phyloP scores from a whole-genome alignment of 1,140 invertebrate genomes.

The Drosophila novamexicana region DNA sequence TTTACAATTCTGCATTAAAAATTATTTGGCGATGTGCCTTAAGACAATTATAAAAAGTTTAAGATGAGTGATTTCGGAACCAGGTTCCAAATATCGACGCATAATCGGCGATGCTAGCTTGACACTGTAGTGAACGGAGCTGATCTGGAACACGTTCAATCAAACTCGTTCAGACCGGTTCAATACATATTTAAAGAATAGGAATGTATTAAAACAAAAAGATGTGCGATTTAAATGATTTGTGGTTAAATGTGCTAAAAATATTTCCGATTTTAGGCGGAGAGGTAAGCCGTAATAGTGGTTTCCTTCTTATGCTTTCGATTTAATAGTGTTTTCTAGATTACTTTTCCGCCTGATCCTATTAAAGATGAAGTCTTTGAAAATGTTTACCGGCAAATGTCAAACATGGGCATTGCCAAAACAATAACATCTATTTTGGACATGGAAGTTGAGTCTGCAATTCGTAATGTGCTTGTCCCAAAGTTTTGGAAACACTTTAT shows the following conservation, averaged over 20 bases:
- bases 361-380: conserved; percentile 46
- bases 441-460: conserved; percentile 58
- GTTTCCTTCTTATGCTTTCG: background rate
- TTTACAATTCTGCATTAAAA: too few relatives aligned
- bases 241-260: conserved; percentile 61
- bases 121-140: too few relatives aligned
- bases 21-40: too few relatives aligned
- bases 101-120: too few relatives aligned
- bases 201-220: conserved; percentile 3
- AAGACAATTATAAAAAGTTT: too few relatives aligned
- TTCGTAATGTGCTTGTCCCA: conserved; percentile 66
- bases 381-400: conserved; percentile 57
- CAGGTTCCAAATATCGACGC: too few relatives aligned
- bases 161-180: too few relatives aligned
- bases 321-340: conserved; percentile 17
- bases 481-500: conserved; percentile 75
- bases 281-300: conserved; percentile 32
- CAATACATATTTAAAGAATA: background rate
- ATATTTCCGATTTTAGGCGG: conserved; percentile 68
- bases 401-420: conserved; percentile 43
- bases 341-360: conserved; percentile 1
- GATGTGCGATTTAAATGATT: conserved; percentile 55
- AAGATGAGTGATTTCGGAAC: too few relatives aligned
- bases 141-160: too few relatives aligned
- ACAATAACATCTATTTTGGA: conserved; percentile 55